Evolutionary conservation across 2,888 invertebrate genomes (phyloP), one percentile per base, ranked within the genome.

Genomic region (Protodeltote pygarga): DNA sequence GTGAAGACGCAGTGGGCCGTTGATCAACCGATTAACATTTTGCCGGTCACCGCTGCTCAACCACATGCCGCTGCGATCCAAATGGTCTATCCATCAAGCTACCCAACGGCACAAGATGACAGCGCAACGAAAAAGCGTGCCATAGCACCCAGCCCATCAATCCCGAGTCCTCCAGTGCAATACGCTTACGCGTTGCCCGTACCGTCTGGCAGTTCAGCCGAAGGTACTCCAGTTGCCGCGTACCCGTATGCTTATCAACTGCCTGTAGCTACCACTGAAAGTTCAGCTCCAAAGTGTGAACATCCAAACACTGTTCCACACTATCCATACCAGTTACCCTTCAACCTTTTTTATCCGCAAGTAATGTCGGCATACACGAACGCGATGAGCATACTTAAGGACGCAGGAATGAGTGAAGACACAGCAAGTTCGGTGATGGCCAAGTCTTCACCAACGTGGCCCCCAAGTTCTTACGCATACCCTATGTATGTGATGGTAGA

Each of bases 401-500:
- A 84, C 14, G 70, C 75, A 5, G 82, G 81, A 8, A 58, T 73
- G 11, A 80, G 63, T 48, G 85, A 85, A 10, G 84, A 84, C 8
- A 69, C 73, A 1, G 75, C 67, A 13, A 66, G 57, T 34, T 50
- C 81, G 5, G 67, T 68, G 2, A 57, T 78, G 47, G 45, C 77
- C 3, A 73, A 78, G 28, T 31, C 77, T 25, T 58, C 85, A 29
- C 76, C 83, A 0, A 71, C 71, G 44, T 89, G 89, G 87, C 76
- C 87, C 2, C 67, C 78, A 33, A 59, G 81, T 27, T 66, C 82
- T 1, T 83, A 83, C 24, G 63, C 78, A 3, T 89, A 89, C 59
- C 86, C 91, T 1, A 82, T 83, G 68, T 91, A 90, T 40, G 71
- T 91, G 6, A 85, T 89, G 85, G 72, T 90, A 29, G 87, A 87